phyloP scores from a whole-genome alignment of 2,888 invertebrate genomes.

The Eledone cirrhosa region DNA sequence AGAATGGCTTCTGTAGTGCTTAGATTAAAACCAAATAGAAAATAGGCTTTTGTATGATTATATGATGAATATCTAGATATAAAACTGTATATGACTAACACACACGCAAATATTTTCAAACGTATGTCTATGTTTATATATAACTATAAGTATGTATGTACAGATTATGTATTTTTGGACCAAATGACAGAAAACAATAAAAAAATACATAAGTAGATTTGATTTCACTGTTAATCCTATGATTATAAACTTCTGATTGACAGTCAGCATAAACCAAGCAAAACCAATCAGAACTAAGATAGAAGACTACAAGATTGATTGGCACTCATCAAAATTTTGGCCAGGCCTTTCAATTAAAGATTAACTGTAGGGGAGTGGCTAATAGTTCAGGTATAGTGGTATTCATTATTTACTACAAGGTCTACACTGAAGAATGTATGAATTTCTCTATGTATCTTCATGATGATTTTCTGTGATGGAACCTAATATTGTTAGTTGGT shows the following conservation, averaged over 20 bases:
- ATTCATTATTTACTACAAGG: slow-evolving; percentile 3
- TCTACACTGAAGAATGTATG: slow-evolving; percentile 1
- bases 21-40: no score
- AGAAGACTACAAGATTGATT: neutral
- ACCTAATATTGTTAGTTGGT: slow-evolving; percentile 25
- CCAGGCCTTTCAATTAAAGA: neutral
- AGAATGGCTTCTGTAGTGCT: no score
- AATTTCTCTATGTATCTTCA: neutral
- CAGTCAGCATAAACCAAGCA: slow-evolving; percentile 4
- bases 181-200: no score
- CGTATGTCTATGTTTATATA: no score
- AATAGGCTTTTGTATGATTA: no score
- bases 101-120: no score
- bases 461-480: slow-evolving; percentile 24
- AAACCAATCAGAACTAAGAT: neutral
- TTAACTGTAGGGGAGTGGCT: neutral
- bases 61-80: no score
- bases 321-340: slow-evolving; percentile 17
- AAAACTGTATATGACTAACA: no score
- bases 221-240: no score
- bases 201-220: no score
- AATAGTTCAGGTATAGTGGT: neutral
- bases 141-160: no score
- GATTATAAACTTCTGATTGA: neutral
- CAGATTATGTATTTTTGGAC: no score